phyloP scores from a whole-genome alignment of 2,888 invertebrate species.

The Caenorhabditis wallacei region DNA sequence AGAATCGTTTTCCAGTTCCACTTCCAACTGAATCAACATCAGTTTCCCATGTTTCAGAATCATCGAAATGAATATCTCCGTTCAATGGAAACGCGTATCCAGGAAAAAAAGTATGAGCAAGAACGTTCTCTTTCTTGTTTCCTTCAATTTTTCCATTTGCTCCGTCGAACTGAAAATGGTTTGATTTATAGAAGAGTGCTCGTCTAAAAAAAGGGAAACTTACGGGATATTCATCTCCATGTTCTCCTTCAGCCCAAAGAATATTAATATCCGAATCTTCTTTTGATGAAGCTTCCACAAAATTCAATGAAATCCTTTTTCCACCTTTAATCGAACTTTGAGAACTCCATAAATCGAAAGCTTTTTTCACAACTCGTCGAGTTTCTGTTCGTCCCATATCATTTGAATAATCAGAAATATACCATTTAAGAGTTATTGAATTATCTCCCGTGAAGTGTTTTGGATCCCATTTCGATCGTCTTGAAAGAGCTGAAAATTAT shows the following conservation, averaged over 20 bases:
- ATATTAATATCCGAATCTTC: constrained; percentile 89
- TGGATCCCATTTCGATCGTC: constrained; percentile 68
- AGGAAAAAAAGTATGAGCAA: constrained; percentile 83
- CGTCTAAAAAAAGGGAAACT: constrained; percentile 17
- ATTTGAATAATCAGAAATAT: constrained; percentile 80
- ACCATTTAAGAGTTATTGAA: constrained; percentile 78
- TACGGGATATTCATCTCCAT: constrained; percentile 79
- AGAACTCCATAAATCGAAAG: constrained; percentile 88
- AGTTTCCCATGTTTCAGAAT: constrained; percentile 78
- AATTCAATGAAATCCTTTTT: constrained; percentile 84
- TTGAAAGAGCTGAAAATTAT: constrained; percentile 60
- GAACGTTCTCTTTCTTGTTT: constrained; percentile 77
- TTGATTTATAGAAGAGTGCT: not conserved
- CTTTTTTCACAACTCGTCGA: constrained; percentile 84
- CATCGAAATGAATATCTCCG: constrained; percentile 83
- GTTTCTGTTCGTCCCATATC: constrained; percentile 79
- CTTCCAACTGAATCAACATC: constrained; percentile 47
- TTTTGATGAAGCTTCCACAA: constrained; percentile 84
- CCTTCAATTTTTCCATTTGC: constrained; percentile 63
- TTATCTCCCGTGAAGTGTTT: constrained; percentile 68
- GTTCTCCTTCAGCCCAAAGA: constrained; percentile 86
- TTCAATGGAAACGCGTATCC: constrained; percentile 79
- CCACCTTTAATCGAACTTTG: constrained; percentile 82
- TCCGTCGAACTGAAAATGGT: constrained; percentile 78
- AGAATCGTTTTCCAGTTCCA: constrained; percentile 64